Evolutionary conservation across 2,888 invertebrate genomes (phyloP).

Genomic region (Tenthredo scrophulariae): DNA sequence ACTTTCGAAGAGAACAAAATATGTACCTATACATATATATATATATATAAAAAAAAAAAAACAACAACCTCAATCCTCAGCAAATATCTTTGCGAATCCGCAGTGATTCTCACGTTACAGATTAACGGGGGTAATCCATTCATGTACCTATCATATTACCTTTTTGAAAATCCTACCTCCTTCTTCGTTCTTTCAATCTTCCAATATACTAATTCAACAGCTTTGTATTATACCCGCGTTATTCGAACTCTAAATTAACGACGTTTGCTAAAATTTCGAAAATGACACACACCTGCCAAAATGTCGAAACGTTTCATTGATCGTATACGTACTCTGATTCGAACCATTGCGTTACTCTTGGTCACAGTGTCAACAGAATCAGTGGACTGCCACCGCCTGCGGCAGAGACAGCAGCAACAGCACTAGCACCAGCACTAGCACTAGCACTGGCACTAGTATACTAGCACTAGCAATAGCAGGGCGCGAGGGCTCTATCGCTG

Average conservation of each 20-base stretch:
- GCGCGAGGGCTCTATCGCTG: not conserved
- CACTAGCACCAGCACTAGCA: not conserved
- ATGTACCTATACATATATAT: no score
- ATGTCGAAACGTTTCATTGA: not conserved
- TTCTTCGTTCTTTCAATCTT: not conserved
- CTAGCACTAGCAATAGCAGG: not conserved
- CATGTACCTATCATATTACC: not conserved
- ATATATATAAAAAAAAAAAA: not conserved
- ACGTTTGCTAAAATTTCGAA: not conserved
- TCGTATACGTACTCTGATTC: slow-evolving; percentile 22
- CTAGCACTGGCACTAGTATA: not conserved
- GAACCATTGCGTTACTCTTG: slow-evolving; percentile 44
- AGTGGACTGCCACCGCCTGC: not conserved
- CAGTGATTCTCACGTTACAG: not conserved
- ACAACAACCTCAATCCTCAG: not conserved
- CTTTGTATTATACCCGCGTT: not conserved
- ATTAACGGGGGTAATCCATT: not conserved
- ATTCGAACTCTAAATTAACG: not conserved
- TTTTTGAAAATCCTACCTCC: not conserved
- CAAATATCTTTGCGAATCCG: not conserved
- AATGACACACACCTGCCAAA: not conserved
- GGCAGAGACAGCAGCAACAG: not conserved
- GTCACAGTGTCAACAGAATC: slow-evolving; percentile 52
- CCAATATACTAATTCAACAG: not conserved
- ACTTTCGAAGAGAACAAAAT: not conserved